Conservation (phyloP, 2,797 vertebrate genomes). For the Spheniscus humboldti region DNA sequence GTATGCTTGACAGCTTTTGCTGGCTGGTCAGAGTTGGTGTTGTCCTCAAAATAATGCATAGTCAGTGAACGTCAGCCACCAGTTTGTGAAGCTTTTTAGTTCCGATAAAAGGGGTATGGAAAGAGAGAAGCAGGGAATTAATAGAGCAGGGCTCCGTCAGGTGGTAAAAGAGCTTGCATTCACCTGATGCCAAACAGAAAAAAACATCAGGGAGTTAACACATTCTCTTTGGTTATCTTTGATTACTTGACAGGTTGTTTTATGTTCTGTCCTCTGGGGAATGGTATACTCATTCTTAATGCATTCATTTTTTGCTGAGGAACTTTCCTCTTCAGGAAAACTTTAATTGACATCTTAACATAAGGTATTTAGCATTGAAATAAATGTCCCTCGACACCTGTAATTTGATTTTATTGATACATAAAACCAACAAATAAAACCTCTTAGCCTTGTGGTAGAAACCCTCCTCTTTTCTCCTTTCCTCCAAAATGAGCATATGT, state of each 20-base stretch:
- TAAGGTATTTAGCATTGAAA: conserved; percentile 42
- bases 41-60: conserved; percentile 35
- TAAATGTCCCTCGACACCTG: not conserved
- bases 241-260: conserved; percentile 52
- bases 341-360: conserved; percentile 44
- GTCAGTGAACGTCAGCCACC: not conserved
- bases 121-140: conserved; percentile 29
- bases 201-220: conserved; percentile 40
- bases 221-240: conserved; percentile 53
- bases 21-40: not conserved
- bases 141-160: conserved; percentile 5
- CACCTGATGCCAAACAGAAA: conserved; percentile 31
- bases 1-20: not conserved
- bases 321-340: conserved; percentile 48
- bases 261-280: conserved; percentile 47
- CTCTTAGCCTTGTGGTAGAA: not conserved
- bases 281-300: conserved; percentile 11
- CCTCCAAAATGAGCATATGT: not conserved
- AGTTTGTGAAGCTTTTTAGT: conserved; percentile 9
- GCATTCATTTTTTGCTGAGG: conserved; percentile 16
- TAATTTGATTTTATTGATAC: conserved; percentile 33
- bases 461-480: not conserved
- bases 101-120: not conserved
- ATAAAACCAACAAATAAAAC: conserved; percentile 11
- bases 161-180: conserved; percentile 46